These are phyloP conservation scores for Synanthedon vespiformis DNA, from an alignment of 2,888 invertebrate genomes.

Conservation along the genomic window DNA sequence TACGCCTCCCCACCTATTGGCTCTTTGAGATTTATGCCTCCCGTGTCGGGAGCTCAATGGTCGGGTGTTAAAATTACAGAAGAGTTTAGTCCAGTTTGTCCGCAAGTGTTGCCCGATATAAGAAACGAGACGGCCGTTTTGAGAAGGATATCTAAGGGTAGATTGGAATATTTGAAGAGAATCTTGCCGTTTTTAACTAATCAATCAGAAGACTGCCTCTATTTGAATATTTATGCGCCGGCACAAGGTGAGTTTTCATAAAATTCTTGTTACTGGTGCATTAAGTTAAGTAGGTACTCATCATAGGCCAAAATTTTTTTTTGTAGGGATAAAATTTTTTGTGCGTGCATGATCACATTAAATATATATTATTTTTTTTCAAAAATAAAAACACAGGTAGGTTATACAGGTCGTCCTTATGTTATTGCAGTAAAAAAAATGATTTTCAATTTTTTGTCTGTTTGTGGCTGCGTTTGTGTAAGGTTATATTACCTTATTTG, in stretches of 20 bases:
- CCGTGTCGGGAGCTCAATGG: slow-evolving; percentile 93
- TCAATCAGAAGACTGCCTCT: slow-evolving; percentile 97
- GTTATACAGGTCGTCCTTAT: no score
- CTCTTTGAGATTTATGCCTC: slow-evolving; percentile 94
- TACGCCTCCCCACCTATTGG: slow-evolving; percentile 94
- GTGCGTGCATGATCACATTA: no score
- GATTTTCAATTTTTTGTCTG: no score
- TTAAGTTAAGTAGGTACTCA: no score
- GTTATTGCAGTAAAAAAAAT: no score
- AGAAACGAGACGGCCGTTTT: slow-evolving; percentile 86
- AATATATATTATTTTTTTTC: no score
- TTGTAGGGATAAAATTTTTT: no score
- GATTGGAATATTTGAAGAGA: slow-evolving; percentile 88
- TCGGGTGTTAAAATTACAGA: slow-evolving; percentile 89
- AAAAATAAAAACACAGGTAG: no score
- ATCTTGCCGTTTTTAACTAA: slow-evolving; percentile 88
- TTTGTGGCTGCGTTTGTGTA: no score
- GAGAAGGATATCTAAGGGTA: slow-evolving; percentile 87
- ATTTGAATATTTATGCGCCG: slow-evolving; percentile 96
- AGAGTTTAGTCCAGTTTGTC: slow-evolving; percentile 90
- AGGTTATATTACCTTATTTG: no score
- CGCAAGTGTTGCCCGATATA: slow-evolving; percentile 89
- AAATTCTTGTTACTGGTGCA: no score
- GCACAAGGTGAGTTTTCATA: slow-evolving; percentile 82
- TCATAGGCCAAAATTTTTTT: no score